phyloP scores from a whole-genome alignment of 2,113 vertebrate species.

The Vanacampus margaritifer region DNA sequence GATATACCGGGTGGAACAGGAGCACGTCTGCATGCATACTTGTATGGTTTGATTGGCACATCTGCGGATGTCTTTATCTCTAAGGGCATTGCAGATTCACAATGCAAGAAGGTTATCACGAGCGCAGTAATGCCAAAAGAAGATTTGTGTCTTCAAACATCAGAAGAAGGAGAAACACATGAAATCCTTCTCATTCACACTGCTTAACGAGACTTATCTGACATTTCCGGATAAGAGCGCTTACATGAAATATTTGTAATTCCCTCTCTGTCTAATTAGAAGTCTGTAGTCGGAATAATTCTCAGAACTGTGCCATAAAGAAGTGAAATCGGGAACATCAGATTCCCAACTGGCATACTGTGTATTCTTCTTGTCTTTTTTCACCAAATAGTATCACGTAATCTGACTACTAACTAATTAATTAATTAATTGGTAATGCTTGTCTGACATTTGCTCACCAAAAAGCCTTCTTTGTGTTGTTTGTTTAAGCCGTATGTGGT shows the following conservation, averaged over 20 bases:
- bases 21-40: slow-evolving; percentile 16
- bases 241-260: slow-evolving; percentile 40
- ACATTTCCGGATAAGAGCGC: slow-evolving; percentile 39
- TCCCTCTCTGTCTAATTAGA: slow-evolving; percentile 54
- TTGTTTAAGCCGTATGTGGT: slow-evolving; percentile 34
- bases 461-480: slow-evolving; percentile 22
- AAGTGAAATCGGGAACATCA: slow-evolving; percentile 30
- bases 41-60: slow-evolving; percentile 30
- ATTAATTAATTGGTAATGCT: slow-evolving; percentile 20
- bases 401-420: background rate
- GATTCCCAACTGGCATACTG: slow-evolving; percentile 32
- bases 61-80: slow-evolving; percentile 40
- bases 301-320: slow-evolving; percentile 55
- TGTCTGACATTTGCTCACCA: slow-evolving; percentile 21
- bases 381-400: slow-evolving; percentile 32
- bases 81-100: slow-evolving; percentile 30
- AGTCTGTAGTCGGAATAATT: slow-evolving; percentile 55
- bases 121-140: slow-evolving; percentile 48
- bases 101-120: slow-evolving; percentile 34
- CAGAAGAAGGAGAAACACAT: slow-evolving; percentile 31
- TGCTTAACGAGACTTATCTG: slow-evolving; percentile 44
- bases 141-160: slow-evolving; percentile 52
- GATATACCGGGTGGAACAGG: slow-evolving; percentile 16
- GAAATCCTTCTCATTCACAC: slow-evolving; percentile 44
- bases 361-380: slow-evolving; percentile 40